phyloP scores from a whole-genome alignment of 1,140 invertebrate genomes.

The Eueides isabella region DNA sequence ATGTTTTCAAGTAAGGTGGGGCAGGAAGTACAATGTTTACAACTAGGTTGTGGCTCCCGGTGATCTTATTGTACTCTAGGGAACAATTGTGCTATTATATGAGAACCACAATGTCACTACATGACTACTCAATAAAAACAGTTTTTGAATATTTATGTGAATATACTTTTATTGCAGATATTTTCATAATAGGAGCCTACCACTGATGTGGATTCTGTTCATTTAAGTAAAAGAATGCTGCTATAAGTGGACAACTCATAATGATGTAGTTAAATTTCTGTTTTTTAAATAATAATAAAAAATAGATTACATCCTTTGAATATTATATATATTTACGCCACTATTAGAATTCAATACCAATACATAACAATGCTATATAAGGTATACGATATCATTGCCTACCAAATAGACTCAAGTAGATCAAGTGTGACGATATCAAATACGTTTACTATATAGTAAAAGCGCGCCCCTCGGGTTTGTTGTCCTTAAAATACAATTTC shows the following conservation, averaged over 20 bases:
- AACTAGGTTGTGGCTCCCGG: constrained; percentile 39
- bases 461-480: neutral
- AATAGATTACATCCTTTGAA: too few species aligned
- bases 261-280: too few species aligned
- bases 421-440: constrained; percentile 7
- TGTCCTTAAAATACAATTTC: neutral
- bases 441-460: neutral
- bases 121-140: constrained; percentile 17
- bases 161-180: constrained; percentile 20
- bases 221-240: neutral
- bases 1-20: constrained; percentile 43
- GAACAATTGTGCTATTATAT: constrained; percentile 52
- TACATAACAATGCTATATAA: neutral
- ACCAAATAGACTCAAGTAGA: neutral
- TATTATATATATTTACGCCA: too few species aligned
- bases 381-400: constrained; percentile 7
- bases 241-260: too few species aligned
- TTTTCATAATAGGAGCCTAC: neutral
- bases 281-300: too few species aligned
- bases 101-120: constrained; percentile 46
- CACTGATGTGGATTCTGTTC: neutral
- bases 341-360: neutral
- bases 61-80: constrained; percentile 46
- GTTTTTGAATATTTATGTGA: constrained; percentile 13
- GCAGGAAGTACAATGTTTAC: constrained; percentile 52